Conservation (phyloP, 1,140 invertebrate genomes). For the Lucilia cuprina region DNA sequence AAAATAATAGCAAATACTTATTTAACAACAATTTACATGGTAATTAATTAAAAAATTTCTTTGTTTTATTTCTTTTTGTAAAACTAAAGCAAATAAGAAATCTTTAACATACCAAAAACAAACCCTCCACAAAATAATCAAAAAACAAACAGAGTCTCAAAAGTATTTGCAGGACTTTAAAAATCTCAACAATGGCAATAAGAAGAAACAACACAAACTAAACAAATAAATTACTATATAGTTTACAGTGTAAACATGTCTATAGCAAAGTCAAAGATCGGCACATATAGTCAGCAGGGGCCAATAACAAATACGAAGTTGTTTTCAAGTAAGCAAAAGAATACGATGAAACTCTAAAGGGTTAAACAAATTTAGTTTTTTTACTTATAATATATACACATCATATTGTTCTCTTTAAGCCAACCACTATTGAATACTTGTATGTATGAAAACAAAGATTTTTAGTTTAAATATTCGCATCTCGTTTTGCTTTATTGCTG, state of each 20-base stretch:
- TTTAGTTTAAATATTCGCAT: not conserved
- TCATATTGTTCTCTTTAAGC: no score
- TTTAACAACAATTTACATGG: not conserved
- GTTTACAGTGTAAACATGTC: not conserved
- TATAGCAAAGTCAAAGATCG: not conserved
- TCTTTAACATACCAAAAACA: not conserved
- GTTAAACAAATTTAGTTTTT: no score
- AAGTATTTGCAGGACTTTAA: conserved; percentile 1
- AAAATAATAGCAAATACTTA: not conserved
- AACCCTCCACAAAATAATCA: not conserved
- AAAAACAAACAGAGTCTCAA: not conserved
- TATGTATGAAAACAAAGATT: not conserved
- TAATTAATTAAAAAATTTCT: not conserved
- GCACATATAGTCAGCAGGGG: no score
- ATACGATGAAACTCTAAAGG: no score
- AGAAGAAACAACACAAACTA: not conserved
- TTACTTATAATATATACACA: no score
- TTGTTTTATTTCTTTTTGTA: not conserved
- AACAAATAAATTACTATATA: conserved; percentile 1
- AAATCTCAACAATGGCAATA: conserved; percentile 2
- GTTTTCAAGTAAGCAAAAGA: no score
- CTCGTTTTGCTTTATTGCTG: not conserved
- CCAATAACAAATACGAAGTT: no score
- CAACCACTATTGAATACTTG: not conserved
- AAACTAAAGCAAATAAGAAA: not conserved